Base-by-base conservation (phyloP, 2,888 invertebrate genomes). In the Drosophila emarginata region DNA sequence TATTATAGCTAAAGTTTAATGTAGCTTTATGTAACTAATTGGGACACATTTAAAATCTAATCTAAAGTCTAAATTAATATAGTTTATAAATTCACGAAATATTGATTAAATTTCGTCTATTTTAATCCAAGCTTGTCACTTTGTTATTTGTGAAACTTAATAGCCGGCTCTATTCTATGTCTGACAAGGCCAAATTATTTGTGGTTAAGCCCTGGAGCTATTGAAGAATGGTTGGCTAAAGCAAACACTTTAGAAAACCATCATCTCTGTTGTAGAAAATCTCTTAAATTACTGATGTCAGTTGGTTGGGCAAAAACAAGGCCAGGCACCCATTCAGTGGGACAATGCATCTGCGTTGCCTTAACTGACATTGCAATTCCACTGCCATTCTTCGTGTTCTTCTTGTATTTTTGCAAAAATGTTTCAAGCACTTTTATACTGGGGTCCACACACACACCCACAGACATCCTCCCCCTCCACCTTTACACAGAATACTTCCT, bases 251-350 rank as follows among this genome's bases (percentile, higher is more conserved):
- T 18, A 36, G 32, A 36, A 36, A 54, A 32, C 70, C 71, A 70
- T 71, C 18, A 53, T 50, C 50, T 54, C 59, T 59, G 58, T 14
- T 59, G 56, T 21, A 64, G 64, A 58, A 58, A 54, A 71, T 57
- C 64, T 70, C 71, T 64, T 70, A 64, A 70, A 70, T 70, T 59
- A 70, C 70, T 70, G 64, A 64, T 70, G 70, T 65, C 79, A 79
- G 75, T 67, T 81, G 85, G 78, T 40, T 81, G 70, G 72, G 79
- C 82, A 81, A 78, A 82, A 80, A 81, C 81, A 81, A 81, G 81
- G 85, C 76, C 80, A 74, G 64, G 71, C 79, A 74, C 58, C 63
- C 67, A 53, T 32, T 60, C 70, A 72, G 66, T 63, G 67, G 67
- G 72, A 74, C 70, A 69, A 72, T 54, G 72, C 70, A 40, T 58